A percentile compares a stretch with the other conserved stretches of the same genome.
phyloP scores from a whole-genome alignment of 1,140 invertebrate genomes.

The Drosophila pachea region DNA sequence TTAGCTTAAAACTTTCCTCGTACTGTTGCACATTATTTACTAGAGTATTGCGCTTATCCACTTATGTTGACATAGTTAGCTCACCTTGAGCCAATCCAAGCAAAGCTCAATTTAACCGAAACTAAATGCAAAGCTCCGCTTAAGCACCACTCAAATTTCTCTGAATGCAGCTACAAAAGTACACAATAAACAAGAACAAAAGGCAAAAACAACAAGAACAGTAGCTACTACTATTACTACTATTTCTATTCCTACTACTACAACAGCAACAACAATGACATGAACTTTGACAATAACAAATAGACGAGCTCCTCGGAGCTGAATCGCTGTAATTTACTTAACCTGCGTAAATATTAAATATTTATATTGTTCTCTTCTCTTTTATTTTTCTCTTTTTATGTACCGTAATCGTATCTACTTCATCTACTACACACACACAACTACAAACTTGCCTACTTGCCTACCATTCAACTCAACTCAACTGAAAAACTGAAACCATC shows the following conservation, averaged over 20 bases:
- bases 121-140: conserved; percentile 51
- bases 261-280: background rate
- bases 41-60: conserved; percentile 12
- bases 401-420: conserved; percentile 72
- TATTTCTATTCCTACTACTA: no score
- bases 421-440: conserved; percentile 76
- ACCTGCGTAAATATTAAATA: conserved; percentile 75
- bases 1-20: conserved; percentile 13
- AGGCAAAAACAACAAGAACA: conserved; percentile 24
- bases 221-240: no score
- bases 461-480: conserved; percentile 38
- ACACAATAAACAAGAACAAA: conserved; percentile 5
- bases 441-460: conserved; percentile 56
- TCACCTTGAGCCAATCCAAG: conserved; percentile 14
- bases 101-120: conserved; percentile 28
- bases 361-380: conserved; percentile 77
- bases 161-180: conserved; percentile 10
- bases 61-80: conserved; percentile 38
- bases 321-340: conserved; percentile 71
- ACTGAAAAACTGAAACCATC: conserved; percentile 59
- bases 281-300: background rate
- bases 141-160: conserved; percentile 41
- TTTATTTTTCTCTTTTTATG: conserved; percentile 77
- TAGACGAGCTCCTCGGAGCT: conserved; percentile 12
- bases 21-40: conserved; percentile 11